These are phyloP conservation scores for Parthenolecanium corni DNA, from an alignment of 2,888 invertebrate species.

Conservation along the genomic window DNA sequence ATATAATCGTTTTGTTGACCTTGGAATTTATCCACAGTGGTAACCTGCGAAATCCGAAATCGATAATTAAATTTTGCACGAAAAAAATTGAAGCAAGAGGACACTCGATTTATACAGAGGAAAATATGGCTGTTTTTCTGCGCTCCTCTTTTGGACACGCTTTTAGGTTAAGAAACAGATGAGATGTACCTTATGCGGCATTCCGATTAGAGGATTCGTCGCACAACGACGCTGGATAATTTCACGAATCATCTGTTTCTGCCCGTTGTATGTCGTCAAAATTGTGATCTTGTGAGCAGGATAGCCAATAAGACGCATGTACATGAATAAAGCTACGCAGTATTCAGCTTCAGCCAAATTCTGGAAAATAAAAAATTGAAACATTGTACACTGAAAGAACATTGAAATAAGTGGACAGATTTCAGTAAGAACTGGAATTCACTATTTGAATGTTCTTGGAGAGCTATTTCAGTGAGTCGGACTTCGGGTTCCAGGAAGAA, in stretches of 20 bases:
- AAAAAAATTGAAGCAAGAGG: background rate
- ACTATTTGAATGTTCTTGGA: no score
- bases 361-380: constrained; percentile 38
- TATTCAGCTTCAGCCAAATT: constrained; percentile 87
- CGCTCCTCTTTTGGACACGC: no score
- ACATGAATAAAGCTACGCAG: constrained; percentile 94
- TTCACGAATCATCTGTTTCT: constrained; percentile 92
- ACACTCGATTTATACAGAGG: no score
- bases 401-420: background rate
- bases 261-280: constrained; percentile 97
- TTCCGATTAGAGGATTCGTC: constrained; percentile 86
- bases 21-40: constrained; percentile 98
- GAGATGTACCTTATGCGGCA: constrained; percentile 64
- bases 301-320: constrained; percentile 93
- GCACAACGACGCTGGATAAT: constrained; percentile 89
- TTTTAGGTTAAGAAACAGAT: background rate
- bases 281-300: constrained; percentile 94
- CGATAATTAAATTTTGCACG: background rate
- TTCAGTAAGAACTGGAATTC: no score
- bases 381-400: background rate
- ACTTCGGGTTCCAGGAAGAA: no score
- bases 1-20: constrained; percentile 99
- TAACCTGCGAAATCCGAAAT: constrained; percentile 46
- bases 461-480: no score
- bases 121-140: no score